phyloP scores from a whole-genome alignment of 2,888 invertebrate species.

The Pterostichus madidus region DNA sequence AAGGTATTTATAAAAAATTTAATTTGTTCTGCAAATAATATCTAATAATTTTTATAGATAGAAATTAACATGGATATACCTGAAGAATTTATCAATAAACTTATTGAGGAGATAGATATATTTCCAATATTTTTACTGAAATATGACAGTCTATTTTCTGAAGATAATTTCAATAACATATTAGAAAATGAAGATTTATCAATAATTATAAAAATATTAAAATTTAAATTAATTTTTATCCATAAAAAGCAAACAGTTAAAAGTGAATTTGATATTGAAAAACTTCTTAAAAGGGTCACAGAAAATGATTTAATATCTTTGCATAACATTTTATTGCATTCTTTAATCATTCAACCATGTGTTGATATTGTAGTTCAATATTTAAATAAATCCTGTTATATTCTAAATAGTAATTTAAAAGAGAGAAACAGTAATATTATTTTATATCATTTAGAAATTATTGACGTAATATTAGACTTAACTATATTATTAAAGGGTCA shows the following conservation, averaged over 20 bases:
- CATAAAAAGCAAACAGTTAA: constrained; percentile 3
- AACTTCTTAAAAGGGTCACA: constrained; percentile 23
- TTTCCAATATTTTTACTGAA: constrained; percentile 36
- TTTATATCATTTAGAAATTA: constrained; percentile 55
- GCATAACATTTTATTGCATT: constrained; percentile 51
- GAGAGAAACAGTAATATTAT: constrained; percentile 1
- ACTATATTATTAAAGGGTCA: constrained; percentile 4
- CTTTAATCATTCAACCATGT: constrained; percentile 46
- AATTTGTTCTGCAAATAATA: no score
- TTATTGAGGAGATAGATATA: constrained; percentile 31
- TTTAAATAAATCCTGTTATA: constrained; percentile 24
- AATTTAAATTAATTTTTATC: constrained; percentile 57
- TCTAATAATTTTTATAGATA: not conserved
- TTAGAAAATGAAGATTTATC: constrained; percentile 48
- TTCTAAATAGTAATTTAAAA: constrained; percentile 26
- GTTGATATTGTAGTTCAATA: constrained; percentile 20
- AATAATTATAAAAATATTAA: constrained; percentile 42
- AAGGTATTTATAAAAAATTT: constrained; percentile 9
- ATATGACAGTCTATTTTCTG: not conserved
- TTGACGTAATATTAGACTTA: constrained; percentile 52
- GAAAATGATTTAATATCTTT: constrained; percentile 43
- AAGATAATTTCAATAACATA: constrained; percentile 34
- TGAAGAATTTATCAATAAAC: constrained; percentile 16
- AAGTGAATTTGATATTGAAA: constrained; percentile 36
- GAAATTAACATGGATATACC: constrained; percentile 46